These are phyloP conservation scores for Tenthredo amoena DNA, from an alignment of 2,888 invertebrate genomes.

Conservation along the genomic window DNA sequence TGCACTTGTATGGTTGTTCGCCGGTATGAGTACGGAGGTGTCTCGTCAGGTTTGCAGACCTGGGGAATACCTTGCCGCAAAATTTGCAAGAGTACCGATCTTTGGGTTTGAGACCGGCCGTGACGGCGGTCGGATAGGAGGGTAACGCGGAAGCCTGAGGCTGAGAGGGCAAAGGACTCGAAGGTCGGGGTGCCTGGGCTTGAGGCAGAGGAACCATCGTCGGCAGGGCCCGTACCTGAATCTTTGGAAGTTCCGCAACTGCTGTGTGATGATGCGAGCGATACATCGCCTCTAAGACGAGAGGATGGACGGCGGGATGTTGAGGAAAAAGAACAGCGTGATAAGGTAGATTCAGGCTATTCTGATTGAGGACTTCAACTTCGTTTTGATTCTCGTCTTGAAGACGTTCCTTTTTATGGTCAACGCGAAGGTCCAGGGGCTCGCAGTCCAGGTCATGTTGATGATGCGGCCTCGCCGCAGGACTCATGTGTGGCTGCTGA, in stretches of 20 bases:
- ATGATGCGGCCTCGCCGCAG: slow-evolving; percentile 80
- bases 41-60: slow-evolving; percentile 97
- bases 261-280: slow-evolving; percentile 81
- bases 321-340: slow-evolving; percentile 75
- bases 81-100: slow-evolving; percentile 94
- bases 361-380: slow-evolving; percentile 79
- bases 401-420: slow-evolving; percentile 88
- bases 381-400: slow-evolving; percentile 94
- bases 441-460: slow-evolving; percentile 82
- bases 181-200: slow-evolving; percentile 59
- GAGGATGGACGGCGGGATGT: slow-evolving; percentile 82
- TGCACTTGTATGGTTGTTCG: slow-evolving; percentile 98
- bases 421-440: slow-evolving; percentile 92
- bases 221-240: slow-evolving; percentile 75
- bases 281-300: slow-evolving; percentile 87
- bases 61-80: slow-evolving; percentile 98
- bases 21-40: slow-evolving; percentile 99
- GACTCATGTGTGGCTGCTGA: slow-evolving; percentile 81
- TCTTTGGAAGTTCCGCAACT: slow-evolving; percentile 81
- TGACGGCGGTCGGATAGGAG: slow-evolving; percentile 73
- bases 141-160: slow-evolving; percentile 75
- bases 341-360: slow-evolving; percentile 70
- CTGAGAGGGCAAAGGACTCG: slow-evolving; percentile 60
- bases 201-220: slow-evolving; percentile 76
- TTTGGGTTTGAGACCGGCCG: slow-evolving; percentile 61